phyloP scores from a whole-genome alignment of 2,113 vertebrate genomes.

The Regulus satrapa region DNA sequence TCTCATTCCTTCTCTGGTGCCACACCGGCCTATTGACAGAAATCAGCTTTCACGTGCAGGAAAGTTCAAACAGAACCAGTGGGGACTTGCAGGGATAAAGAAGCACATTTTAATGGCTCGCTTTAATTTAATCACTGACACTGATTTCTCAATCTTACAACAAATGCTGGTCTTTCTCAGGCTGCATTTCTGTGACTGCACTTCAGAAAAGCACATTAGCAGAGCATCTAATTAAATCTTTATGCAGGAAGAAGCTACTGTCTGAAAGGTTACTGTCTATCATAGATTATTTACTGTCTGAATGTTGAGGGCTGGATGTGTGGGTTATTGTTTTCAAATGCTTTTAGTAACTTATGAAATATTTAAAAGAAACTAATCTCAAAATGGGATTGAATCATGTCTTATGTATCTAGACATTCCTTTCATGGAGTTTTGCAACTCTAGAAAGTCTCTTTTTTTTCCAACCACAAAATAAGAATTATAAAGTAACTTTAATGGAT shows the following conservation, averaged over 20 bases:
- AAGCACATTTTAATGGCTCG: background rate
- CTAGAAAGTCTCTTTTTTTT: background rate
- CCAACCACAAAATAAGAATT: conserved; percentile 19
- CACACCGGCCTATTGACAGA: background rate
- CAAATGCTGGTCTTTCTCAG: background rate
- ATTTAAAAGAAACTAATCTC: conserved; percentile 6
- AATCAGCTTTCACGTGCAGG: background rate
- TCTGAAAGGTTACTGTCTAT: background rate
- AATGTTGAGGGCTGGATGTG: background rate
- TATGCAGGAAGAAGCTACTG: background rate
- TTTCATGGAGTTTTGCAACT: background rate
- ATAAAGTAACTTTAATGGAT: conserved; percentile 40
- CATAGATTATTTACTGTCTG: background rate
- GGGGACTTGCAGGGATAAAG: background rate
- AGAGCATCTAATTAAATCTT: conserved; percentile 34
- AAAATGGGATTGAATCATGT: background rate
- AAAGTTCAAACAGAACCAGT: background rate
- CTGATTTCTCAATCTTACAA: background rate
- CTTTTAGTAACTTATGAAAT: conserved; percentile 11
- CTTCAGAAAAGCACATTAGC: conserved; percentile 11
- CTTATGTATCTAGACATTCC: background rate
- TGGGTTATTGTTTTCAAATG: conserved; percentile 8
- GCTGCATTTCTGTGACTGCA: background rate
- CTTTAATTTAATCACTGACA: background rate
- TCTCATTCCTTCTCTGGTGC: background rate